Evolutionary conservation across 2,888 invertebrate genomes (phyloP).

Genomic region (Dusona sp.): DNA sequence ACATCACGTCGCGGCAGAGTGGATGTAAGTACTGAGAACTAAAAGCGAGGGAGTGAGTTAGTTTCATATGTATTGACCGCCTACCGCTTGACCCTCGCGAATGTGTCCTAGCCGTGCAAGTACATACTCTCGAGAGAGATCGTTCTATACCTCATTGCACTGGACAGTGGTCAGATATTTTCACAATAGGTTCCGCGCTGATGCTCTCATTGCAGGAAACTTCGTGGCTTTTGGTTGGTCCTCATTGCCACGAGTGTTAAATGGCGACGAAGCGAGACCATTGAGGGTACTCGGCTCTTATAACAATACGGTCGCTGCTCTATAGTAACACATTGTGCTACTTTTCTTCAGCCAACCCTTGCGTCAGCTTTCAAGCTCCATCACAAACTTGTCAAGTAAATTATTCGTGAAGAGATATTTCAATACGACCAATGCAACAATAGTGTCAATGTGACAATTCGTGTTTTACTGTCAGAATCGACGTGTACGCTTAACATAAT

Average conservation of each 20-base stretch:
- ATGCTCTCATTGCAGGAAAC: slow-evolving; percentile 82
- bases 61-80: slow-evolving; percentile 8
- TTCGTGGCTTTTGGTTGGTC: slow-evolving; percentile 78
- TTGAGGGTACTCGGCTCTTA: slow-evolving; percentile 76
- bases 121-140: slow-evolving; percentile 54
- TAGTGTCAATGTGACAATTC: slow-evolving; percentile 17
- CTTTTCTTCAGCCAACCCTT: slow-evolving; percentile 67
- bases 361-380: slow-evolving; percentile 47
- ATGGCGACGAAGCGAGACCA: slow-evolving; percentile 79
- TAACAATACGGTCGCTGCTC: slow-evolving; percentile 80
- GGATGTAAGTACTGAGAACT: slow-evolving; percentile 34
- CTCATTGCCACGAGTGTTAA: slow-evolving; percentile 76
- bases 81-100: slow-evolving; percentile 41
- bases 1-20: slow-evolving; percentile 58
- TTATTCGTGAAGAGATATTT: slow-evolving; percentile 22
- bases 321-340: slow-evolving; percentile 75
- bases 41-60: slow-evolving; percentile 46
- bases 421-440: slow-evolving; percentile 11
- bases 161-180: slow-evolving; percentile 83
- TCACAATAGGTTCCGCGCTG: slow-evolving; percentile 81
- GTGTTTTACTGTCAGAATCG: neutral
- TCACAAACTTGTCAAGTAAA: slow-evolving; percentile 21
- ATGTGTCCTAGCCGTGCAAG: slow-evolving; percentile 44
- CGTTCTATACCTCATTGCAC: slow-evolving; percentile 80
- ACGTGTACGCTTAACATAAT: neutral